These are phyloP conservation scores for Pristionchus exspectatus DNA, from an alignment of 2,888 invertebrate genomes.

Conservation along the genomic window DNA sequence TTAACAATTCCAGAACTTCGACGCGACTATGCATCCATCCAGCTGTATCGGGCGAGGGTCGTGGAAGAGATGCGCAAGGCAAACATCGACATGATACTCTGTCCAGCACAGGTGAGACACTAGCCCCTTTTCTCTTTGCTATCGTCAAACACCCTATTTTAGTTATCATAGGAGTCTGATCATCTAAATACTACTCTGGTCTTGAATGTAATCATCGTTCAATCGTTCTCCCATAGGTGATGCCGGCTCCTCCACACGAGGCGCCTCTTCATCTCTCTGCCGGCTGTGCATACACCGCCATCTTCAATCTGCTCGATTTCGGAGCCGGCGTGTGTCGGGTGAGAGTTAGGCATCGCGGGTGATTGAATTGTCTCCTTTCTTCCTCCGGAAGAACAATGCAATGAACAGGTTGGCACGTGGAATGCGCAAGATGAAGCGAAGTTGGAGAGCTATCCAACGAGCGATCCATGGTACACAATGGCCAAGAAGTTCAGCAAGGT, in stretches of 20 bases:
- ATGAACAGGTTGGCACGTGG: slow-evolving; percentile 31
- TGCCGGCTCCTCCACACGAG: slow-evolving; percentile 68
- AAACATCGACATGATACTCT: slow-evolving; percentile 68
- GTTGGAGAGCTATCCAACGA: slow-evolving; percentile 67
- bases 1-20: slow-evolving; percentile 64
- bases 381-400: not conserved
- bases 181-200: too few relatives aligned
- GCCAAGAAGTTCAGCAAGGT: slow-evolving; percentile 64
- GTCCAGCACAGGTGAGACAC: slow-evolving; percentile 70
- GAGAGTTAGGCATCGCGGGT: too few relatives aligned
- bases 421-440: slow-evolving; percentile 65
- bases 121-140: too few relatives aligned
- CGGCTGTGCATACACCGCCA: slow-evolving; percentile 73
- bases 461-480: slow-evolving; percentile 67
- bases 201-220: too few relatives aligned
- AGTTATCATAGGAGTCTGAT: too few relatives aligned
- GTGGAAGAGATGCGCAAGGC: slow-evolving; percentile 62
- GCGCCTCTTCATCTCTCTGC: slow-evolving; percentile 68
- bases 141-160: too few relatives aligned
- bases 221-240: slow-evolving; percentile 56
- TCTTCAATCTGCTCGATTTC: slow-evolving; percentile 79
- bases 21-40: slow-evolving; percentile 67
- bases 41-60: slow-evolving; percentile 67
- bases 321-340: slow-evolving; percentile 73
- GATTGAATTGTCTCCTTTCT: too few relatives aligned